Evolutionary conservation across 2,797 vertebrate genomes (phyloP).

Genomic region (Pseudochirops cupreus): DNA sequence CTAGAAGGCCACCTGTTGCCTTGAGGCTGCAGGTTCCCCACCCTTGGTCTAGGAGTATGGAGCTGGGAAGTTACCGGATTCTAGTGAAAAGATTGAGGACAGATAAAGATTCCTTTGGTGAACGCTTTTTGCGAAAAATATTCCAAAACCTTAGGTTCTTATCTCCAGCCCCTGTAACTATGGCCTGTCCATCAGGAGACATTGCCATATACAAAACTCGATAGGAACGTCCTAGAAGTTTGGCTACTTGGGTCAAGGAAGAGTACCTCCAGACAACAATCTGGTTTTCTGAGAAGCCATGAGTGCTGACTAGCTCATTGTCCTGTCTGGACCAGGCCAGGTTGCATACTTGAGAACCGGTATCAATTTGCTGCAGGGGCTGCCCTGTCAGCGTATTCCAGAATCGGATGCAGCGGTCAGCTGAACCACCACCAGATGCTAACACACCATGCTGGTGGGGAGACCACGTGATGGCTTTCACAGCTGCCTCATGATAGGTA

Average conservation of each 20-base stretch:
- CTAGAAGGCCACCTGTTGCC: conserved; percentile 71
- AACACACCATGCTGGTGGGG: conserved; percentile 87
- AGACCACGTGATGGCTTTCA: conserved; percentile 91
- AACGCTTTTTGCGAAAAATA: conserved; percentile 97
- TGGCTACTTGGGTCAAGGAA: conserved; percentile 65
- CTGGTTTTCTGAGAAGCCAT: conserved; percentile 97
- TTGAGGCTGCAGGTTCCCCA: conserved; percentile 87
- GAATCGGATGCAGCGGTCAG: conserved; percentile 50
- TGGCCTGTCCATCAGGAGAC: conserved; percentile 98
- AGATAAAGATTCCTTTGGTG: conserved; percentile 94
- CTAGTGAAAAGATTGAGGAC: background rate
- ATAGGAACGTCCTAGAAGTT: conserved; percentile 94
- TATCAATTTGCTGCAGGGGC: background rate
- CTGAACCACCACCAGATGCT: conserved; percentile 93
- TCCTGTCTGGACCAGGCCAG: conserved; percentile 97
- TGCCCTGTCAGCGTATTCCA: background rate
- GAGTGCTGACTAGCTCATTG: conserved; percentile 96
- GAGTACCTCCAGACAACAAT: conserved; percentile 85
- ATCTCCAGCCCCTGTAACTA: conserved; percentile 97
- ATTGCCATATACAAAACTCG: conserved; percentile 96
- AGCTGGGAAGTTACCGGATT: background rate
- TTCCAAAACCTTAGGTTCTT: conserved; percentile 99
- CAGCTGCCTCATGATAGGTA: conserved; percentile 87
- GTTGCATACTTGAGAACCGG: background rate
- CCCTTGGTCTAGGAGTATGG: conserved; percentile 67